phyloP scores from a whole-genome alignment of 2,888 invertebrate genomes.

The Thecocarcelia acutangulata region DNA sequence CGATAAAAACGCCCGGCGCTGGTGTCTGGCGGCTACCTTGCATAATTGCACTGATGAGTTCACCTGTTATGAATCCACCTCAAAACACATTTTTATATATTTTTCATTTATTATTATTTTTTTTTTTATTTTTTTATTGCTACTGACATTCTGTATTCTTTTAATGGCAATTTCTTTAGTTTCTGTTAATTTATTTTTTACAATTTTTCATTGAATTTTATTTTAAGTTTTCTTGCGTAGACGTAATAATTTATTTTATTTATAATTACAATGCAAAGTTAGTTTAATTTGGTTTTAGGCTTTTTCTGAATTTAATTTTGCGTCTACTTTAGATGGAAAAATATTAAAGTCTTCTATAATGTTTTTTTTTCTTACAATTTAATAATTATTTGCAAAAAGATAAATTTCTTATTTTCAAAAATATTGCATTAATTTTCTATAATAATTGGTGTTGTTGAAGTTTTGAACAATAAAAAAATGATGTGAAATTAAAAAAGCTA shows the following conservation, averaged over 20 bases:
- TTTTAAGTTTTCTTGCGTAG: conserved; percentile 44
- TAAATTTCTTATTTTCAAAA: conserved; percentile 38
- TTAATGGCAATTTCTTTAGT: conserved; percentile 37
- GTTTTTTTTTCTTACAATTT: conserved; percentile 73
- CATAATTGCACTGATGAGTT: no score
- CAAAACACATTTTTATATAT: background rate
- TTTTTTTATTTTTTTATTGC: conserved; percentile 43
- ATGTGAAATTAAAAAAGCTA: conserved; percentile 49
- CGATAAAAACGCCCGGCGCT: no score
- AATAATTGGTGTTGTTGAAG: conserved; percentile 63
- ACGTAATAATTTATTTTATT: conserved; percentile 52
- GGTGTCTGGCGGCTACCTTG: no score
- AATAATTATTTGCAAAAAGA: conserved; percentile 73
- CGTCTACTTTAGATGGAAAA: conserved; percentile 77
- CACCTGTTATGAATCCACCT: no score
- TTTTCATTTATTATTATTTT: conserved; percentile 22
- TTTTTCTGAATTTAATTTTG: conserved; percentile 73
- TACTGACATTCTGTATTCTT: conserved; percentile 57
- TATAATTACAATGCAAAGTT: conserved; percentile 67
- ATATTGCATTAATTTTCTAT: conserved; percentile 57
- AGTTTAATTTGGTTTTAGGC: conserved; percentile 27
- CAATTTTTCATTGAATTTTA: conserved; percentile 53
- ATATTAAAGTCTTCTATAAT: conserved; percentile 71
- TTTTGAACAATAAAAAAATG: conserved; percentile 40
- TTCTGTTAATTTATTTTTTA: conserved; percentile 41